Base-by-base conservation (phyloP, 2,797 vertebrate genomes). In the Hipposideros larvatus region DNA sequence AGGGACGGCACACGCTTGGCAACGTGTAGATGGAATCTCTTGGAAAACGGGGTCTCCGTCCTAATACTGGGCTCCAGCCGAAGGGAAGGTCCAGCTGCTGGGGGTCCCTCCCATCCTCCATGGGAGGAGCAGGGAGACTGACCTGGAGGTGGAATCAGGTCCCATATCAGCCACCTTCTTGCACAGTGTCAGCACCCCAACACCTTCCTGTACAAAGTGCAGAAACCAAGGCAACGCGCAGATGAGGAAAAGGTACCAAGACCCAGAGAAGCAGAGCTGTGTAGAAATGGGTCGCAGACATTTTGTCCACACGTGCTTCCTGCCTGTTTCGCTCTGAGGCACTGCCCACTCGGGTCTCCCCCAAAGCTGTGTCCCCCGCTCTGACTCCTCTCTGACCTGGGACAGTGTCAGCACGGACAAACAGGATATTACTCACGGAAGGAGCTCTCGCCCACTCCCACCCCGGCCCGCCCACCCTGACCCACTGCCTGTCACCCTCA, bases 401-500 rank as follows among this genome's bases (percentile, higher is more conserved):
- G 71, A 92, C 66, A 37, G 37, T 37, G 90, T 88, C 34, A 21
- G 57, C 24, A 5, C 28, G 78, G 37, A 88, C 22, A 86, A 74
- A 90, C 85, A 90, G 92, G 95, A 73, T 46, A 4, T 90, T 71
- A 84, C 63, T 96, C 94, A 73, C 21, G 10, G n/a, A 21, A 6
- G 31, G 71, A 41, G 41, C n/a, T 43, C 55, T 71, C 79, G 11
- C 46, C 51, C 34, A 19, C 26, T 86, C 53, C 57, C 1, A 37
- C 37, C 73, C 53, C 3, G 21, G 14, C 37, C 73, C 21, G 31
- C n/a, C 73, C 21, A 34, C 73, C 13, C 1, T 3, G 48, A 1
- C 65, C 65, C 95, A 7, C 61, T 87, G 66, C 16, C 0, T 57
- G 71, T 91, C 95, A 95, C 97, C 96, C 97, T 97, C 96, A 95